Evolutionary conservation across 2,888 invertebrate species (phyloP).

Genomic region (Nephrotoma flavescens): DNA sequence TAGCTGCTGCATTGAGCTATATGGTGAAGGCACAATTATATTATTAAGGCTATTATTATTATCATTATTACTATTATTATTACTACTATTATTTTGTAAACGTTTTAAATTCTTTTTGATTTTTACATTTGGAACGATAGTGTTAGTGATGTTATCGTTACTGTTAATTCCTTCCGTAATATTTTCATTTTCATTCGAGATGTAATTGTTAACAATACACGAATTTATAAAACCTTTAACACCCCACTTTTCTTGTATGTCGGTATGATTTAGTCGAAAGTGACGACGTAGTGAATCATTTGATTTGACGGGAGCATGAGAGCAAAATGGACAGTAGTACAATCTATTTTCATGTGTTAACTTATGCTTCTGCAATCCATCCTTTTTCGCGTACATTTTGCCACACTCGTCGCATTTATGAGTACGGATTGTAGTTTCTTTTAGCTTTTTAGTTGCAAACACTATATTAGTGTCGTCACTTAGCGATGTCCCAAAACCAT

Average conservation of each 20-base stretch:
- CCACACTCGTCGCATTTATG: not conserved
- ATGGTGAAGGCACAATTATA: not conserved
- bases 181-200: not conserved
- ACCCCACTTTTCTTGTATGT: not conserved
- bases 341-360: slow-evolving; percentile 10
- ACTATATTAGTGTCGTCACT: not conserved
- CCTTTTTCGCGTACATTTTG: slow-evolving; percentile 1
- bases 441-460: not conserved
- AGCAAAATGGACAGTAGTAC: slow-evolving; percentile 12
- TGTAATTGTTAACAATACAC: not conserved
- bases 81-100: slow-evolving; percentile 1
- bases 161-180: not conserved
- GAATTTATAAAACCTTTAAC: slow-evolving; percentile 1
- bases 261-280: not conserved
- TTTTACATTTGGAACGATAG: not conserved
- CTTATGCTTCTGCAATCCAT: slow-evolving; percentile 6
- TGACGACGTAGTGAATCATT: slow-evolving; percentile 8
- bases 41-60: not conserved
- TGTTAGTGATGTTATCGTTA: not conserved
- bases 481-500: not conserved
- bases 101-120: slow-evolving; percentile 3
- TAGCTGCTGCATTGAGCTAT: slow-evolving; percentile 1
- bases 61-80: not conserved
- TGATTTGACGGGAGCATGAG: slow-evolving; percentile 1
- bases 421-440: not conserved